Percentiles rank a stretch among this genome's conserved stretches.
phyloP scores from a whole-genome alignment of 2,113 vertebrate species.

The Notarius quadriscutis region DNA sequence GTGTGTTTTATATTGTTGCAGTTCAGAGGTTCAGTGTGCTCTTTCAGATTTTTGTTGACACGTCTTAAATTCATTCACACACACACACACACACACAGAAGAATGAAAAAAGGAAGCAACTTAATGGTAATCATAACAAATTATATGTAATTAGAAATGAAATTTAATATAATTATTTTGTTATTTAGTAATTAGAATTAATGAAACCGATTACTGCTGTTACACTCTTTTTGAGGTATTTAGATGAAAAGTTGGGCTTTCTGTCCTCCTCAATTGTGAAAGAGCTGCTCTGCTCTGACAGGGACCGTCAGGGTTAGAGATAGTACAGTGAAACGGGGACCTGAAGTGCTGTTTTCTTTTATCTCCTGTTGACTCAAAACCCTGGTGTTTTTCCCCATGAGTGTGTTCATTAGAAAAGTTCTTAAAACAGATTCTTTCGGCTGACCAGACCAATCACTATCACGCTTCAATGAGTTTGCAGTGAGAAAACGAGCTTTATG shows the following conservation, averaged over 20 bases:
- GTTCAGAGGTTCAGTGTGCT: slow-evolving; percentile 77
- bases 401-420: no score
- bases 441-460: no score
- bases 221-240: not conserved
- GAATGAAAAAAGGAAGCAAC: not conserved
- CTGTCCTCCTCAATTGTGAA: not conserved
- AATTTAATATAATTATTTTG: not conserved
- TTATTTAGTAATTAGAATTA: not conserved
- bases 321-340: not conserved
- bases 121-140: not conserved
- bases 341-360: not conserved
- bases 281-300: not conserved
- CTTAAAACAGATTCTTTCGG: not conserved
- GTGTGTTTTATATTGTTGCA: slow-evolving; percentile 37
- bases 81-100: slow-evolving; percentile 7
- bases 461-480: no score
- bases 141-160: not conserved
- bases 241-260: not conserved
- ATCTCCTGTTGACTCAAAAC: no score
- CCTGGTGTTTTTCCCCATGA: not conserved
- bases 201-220: not conserved
- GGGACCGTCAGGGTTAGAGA: not conserved
- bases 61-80: slow-evolving; percentile 40
- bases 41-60: slow-evolving; percentile 60
- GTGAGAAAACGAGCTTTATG: no score